Conservation (phyloP, 2,113 vertebrate genomes). For the Neopipo cinnamomea region DNA sequence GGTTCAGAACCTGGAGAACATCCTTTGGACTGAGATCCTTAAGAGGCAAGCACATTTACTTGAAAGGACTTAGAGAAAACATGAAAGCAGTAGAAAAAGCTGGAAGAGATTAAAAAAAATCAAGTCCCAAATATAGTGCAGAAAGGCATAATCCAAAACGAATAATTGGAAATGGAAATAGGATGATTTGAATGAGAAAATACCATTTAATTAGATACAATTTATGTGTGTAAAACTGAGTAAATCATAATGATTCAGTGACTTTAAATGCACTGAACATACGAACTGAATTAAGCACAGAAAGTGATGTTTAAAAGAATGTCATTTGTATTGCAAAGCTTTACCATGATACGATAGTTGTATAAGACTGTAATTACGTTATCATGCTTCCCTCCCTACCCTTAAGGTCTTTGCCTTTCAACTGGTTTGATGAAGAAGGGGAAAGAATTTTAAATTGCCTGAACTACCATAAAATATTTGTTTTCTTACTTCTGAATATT, state of each 20-base stretch:
- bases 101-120: neutral
- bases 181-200: neutral
- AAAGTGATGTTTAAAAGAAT: slow-evolving; percentile 5
- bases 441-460: neutral
- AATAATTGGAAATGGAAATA: neutral
- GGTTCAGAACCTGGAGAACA: neutral
- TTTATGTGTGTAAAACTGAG: neutral
- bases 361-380: slow-evolving; percentile 28
- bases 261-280: neutral
- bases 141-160: neutral
- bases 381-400: slow-evolving; percentile 46
- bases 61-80: neutral
- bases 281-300: neutral
- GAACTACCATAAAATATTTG: neutral
- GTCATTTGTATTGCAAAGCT: slow-evolving; percentile 54
- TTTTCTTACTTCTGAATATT: slow-evolving; percentile 10
- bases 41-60: neutral
- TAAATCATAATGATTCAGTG: neutral
- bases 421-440: slow-evolving; percentile 31
- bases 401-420: slow-evolving; percentile 35
- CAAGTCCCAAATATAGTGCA: neutral
- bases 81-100: neutral
- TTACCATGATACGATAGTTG: slow-evolving; percentile 33
- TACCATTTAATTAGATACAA: neutral
- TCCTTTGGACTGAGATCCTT: neutral